Evolutionary conservation across 2,888 invertebrate species (phyloP).

Genomic region (Scaptomyza reducta): DNA sequence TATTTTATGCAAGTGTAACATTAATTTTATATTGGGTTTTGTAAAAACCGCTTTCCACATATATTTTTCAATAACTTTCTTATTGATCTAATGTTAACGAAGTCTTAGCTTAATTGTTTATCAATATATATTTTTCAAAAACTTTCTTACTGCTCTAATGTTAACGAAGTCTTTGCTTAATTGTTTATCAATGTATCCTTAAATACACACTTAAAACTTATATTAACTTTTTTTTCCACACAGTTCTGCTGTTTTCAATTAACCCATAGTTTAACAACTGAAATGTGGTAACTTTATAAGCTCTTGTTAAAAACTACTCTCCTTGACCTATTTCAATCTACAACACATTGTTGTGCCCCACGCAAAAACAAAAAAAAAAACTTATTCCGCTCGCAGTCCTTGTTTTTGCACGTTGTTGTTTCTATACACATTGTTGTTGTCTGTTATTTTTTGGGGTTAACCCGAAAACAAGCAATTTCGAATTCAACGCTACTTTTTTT

Average conservation of each 20-base stretch:
- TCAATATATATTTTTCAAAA: background rate
- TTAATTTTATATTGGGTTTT: too few species aligned
- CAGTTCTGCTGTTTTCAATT: conserved; percentile 30
- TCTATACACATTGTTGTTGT: conserved; percentile 27
- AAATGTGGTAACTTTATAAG: conserved; percentile 2
- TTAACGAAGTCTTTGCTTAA: background rate
- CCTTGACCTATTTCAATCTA: conserved; percentile 42
- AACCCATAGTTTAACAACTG: conserved; percentile 8
- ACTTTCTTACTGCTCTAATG: background rate
- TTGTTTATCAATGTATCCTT: background rate
- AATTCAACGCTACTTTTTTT: conserved; percentile 30
- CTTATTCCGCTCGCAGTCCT: conserved; percentile 12
- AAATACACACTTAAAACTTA: background rate
- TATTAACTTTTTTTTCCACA: background rate
- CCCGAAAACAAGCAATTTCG: conserved; percentile 62
- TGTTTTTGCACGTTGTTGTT: conserved; percentile 30
- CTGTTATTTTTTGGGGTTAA: conserved; percentile 34
- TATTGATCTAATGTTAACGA: background rate
- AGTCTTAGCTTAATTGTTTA: background rate
- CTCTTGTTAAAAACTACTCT: conserved; percentile 2
- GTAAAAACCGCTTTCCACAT: background rate
- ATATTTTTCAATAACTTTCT: background rate
- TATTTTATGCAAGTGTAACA: background rate
- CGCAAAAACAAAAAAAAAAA: conserved; percentile 16
- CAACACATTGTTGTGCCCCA: conserved; percentile 23